These are phyloP conservation scores for Grus americana DNA, from an alignment of 2,113 vertebrate species.

Conservation along the genomic window DNA sequence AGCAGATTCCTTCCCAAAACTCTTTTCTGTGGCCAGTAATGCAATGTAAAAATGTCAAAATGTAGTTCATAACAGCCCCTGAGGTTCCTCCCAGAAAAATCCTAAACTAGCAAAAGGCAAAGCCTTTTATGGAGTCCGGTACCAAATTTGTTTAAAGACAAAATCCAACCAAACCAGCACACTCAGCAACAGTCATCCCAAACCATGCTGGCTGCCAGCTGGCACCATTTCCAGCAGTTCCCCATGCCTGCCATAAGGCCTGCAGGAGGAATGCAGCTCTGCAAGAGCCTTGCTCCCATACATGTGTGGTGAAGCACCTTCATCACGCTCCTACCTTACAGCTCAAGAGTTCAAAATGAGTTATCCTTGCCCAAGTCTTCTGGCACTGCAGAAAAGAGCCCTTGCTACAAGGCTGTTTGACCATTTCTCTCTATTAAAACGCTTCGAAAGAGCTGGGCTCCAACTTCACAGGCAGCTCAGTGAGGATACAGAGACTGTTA, in stretches of 20 bases:
- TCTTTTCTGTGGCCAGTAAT: neutral
- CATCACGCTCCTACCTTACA: neutral
- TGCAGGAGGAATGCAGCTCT: neutral
- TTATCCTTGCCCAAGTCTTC: neutral
- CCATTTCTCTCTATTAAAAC: neutral
- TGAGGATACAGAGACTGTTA: neutral
- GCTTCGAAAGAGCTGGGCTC: neutral
- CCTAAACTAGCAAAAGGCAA: neutral
- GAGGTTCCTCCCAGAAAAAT: neutral
- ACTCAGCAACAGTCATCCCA: neutral
- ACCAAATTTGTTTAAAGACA: neutral
- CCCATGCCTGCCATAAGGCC: neutral
- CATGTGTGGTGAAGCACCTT: rapidly evolving
- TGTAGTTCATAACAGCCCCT: neutral
- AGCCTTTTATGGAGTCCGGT: neutral
- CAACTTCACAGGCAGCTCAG: neutral
- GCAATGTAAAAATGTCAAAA: neutral
- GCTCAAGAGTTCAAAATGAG: neutral
- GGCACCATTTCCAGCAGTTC: rapidly evolving
- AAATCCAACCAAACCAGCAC: neutral
- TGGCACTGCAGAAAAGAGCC: neutral
- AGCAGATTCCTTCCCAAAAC: neutral
- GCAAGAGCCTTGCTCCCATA: neutral
- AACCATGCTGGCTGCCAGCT: neutral
- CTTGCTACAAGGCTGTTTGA: neutral